Conservation (phyloP, 2,797 vertebrate genomes). For the Megaceryle alcyon region DNA sequence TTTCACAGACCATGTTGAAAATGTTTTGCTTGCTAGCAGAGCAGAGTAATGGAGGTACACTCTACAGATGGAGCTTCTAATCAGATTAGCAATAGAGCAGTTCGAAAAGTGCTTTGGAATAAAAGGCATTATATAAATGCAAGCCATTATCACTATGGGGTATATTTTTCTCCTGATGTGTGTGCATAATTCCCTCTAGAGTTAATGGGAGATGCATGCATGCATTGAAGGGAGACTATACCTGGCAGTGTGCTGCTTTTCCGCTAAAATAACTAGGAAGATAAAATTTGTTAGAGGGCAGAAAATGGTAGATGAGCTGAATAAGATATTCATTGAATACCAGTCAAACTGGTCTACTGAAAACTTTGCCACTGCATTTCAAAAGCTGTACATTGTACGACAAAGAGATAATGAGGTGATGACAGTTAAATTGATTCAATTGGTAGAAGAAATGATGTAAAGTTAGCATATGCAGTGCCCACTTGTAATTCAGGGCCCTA, state of each 20-base stretch:
- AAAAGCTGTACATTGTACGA: background rate
- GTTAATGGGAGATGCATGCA: slow-evolving; percentile 65
- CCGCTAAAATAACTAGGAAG: background rate
- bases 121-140: slow-evolving; percentile 71
- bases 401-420: background rate
- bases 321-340: background rate
- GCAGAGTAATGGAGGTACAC: slow-evolving; percentile 55
- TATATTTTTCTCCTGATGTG: slow-evolving; percentile 73
- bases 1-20: slow-evolving; percentile 43
- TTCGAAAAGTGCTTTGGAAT: slow-evolving; percentile 72
- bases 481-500: background rate
- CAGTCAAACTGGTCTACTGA: background rate
- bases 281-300: background rate
- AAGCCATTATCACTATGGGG: slow-evolving; percentile 74
- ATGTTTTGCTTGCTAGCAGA: slow-evolving; percentile 22
- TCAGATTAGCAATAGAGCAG: slow-evolving; percentile 71
- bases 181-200: slow-evolving; percentile 67
- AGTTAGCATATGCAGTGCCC: background rate
- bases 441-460: background rate
- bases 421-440: background rate
- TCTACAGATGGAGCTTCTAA: slow-evolving; percentile 71
- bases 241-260: slow-evolving; percentile 25
- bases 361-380: background rate
- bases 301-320: slow-evolving; percentile 11
- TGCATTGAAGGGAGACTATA: slow-evolving; percentile 45